phyloP scores from a whole-genome alignment of 2,888 invertebrate genomes.

The Abscondita cerata region DNA sequence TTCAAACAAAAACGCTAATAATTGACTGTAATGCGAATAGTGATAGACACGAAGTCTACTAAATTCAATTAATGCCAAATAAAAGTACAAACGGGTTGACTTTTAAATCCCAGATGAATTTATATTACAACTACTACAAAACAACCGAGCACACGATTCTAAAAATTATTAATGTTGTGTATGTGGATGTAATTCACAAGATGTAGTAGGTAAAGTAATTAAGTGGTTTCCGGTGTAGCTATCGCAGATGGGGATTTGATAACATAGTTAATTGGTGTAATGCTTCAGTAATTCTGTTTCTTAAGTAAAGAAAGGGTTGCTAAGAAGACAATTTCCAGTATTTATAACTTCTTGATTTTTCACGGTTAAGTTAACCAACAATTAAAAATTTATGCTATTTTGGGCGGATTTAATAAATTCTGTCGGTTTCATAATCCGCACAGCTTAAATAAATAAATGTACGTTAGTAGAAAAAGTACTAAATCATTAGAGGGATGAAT shows the following conservation, averaged over 20 bases:
- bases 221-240: constrained; percentile 28
- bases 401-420: no score
- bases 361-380: no score
- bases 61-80: constrained; percentile 27
- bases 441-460: no score
- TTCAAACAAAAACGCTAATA: constrained; percentile 19
- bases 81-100: constrained; percentile 31
- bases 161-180: background rate
- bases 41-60: constrained; percentile 26
- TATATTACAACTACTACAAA: background rate
- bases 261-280: constrained; percentile 34
- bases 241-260: constrained; percentile 33
- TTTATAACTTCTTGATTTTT: no score
- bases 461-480: no score
- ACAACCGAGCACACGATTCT: background rate
- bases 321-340: no score
- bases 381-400: no score
- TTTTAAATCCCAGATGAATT: constrained; percentile 23
- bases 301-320: constrained; percentile 22
- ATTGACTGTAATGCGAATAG: constrained; percentile 29
- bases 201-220: constrained; percentile 24
- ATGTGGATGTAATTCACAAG: constrained; percentile 4
- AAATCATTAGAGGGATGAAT: no score
- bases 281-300: constrained; percentile 25
- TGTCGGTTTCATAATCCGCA: no score